phyloP scores from a whole-genome alignment of 2,797 vertebrate genomes.

The Sebastes dallii region DNA sequence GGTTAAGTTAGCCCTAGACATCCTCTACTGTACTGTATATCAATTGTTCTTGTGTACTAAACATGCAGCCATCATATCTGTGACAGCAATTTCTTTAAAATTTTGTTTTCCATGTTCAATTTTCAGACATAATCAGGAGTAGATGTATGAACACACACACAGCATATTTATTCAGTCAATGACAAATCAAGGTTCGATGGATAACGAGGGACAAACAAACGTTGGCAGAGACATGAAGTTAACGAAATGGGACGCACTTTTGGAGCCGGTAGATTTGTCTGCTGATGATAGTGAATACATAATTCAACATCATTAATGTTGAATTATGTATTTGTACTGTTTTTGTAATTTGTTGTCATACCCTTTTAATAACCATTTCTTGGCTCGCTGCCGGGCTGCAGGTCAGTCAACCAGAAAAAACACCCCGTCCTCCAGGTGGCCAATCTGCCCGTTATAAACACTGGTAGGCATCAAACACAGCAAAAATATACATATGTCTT shows the following conservation, averaged over 20 bases:
- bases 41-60: not conserved
- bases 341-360: constrained; percentile 7
- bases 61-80: not conserved
- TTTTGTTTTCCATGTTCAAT: not conserved
- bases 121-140: not conserved
- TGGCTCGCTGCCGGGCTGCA: constrained; percentile 11
- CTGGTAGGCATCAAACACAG: not conserved
- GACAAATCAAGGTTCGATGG: not conserved
- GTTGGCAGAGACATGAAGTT: not conserved
- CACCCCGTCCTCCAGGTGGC: not conserved
- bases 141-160: not conserved
- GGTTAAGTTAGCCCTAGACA: no score
- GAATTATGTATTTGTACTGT: constrained; percentile 10
- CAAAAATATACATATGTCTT: not conserved
- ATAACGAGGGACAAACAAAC: not conserved
- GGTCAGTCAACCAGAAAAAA: constrained; percentile 29
- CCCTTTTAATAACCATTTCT: not conserved
- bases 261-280: not conserved
- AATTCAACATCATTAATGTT: constrained; percentile 22
- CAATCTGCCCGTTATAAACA: not conserved
- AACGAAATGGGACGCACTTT: not conserved
- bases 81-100: not conserved
- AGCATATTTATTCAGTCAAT: not conserved
- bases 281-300: not conserved
- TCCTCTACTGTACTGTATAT: not conserved